phyloP scores from a whole-genome alignment of 2,797 vertebrate species.

The Odontamblyopus lacepedii region DNA sequence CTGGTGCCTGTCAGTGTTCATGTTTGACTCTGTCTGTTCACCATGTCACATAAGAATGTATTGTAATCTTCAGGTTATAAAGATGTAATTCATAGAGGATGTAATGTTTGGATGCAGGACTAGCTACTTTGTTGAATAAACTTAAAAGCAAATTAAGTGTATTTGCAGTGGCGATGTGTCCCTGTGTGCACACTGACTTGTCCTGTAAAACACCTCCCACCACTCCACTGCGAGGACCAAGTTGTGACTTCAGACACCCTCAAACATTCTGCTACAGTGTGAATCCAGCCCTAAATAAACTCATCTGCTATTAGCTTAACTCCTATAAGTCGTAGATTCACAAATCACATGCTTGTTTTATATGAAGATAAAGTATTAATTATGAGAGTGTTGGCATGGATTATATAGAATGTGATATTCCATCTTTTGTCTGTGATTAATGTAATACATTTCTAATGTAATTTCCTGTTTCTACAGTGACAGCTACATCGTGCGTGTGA shows the following conservation, averaged over 20 bases:
- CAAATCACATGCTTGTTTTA: neutral
- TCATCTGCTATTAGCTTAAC: constrained; percentile 36
- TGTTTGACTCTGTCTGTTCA: constrained; percentile 45
- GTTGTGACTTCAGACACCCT: constrained; percentile 77
- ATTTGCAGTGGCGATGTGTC: constrained; percentile 18
- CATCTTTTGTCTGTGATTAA: neutral
- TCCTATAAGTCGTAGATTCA: neutral
- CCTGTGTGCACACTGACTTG: constrained; percentile 12
- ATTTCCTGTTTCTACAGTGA: constrained; percentile 80
- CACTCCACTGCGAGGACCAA: constrained; percentile 53
- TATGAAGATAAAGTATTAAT: neutral
- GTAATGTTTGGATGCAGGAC: neutral
- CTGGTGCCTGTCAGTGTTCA: constrained; percentile 47
- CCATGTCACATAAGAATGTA: constrained; percentile 5
- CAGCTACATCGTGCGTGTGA: constrained; percentile 99
- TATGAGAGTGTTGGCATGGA: neutral
- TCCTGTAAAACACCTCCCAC: constrained; percentile 67
- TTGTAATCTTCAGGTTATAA: constrained; percentile 15
- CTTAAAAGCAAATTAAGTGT: neutral
- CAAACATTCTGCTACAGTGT: constrained; percentile 72
- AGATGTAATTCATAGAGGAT: constrained; percentile 12
- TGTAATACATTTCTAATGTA: neutral
- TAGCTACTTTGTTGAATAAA: neutral
- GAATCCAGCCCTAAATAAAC: constrained; percentile 54
- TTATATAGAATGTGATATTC: neutral